Evolutionary conservation across 2,797 vertebrate genomes (phyloP).

Genomic region (Dermochelys coriacea): DNA sequence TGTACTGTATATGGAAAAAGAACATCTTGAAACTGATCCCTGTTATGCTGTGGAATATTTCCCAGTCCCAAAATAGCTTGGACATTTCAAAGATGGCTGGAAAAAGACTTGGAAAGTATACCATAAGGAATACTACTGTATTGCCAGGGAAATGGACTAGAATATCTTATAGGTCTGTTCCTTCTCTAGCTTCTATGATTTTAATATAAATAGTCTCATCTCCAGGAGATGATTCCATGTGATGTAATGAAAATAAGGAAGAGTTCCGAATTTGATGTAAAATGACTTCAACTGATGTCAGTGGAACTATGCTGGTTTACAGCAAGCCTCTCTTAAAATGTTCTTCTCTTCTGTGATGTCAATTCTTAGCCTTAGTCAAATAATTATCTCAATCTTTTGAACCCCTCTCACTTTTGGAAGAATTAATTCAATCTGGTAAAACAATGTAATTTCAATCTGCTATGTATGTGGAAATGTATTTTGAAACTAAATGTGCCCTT

Average conservation of each 20-base stretch:
- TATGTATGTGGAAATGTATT: neutral
- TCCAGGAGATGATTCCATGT: neutral
- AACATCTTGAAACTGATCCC: neutral
- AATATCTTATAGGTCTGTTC: neutral
- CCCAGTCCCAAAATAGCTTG: fast-evolving
- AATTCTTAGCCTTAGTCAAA: neutral
- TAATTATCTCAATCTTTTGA: neutral
- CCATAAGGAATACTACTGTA: neutral
- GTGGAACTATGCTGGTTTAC: conserved; percentile 20
- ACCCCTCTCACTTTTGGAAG: neutral
- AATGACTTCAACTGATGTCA: neutral
- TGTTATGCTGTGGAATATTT: neutral
- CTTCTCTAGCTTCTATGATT: neutral
- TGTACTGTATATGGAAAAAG: neutral
- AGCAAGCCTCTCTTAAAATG: neutral
- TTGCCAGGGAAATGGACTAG: neutral
- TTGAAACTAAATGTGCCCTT: neutral
- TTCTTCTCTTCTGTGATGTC: neutral
- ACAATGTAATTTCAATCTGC: neutral
- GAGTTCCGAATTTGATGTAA: conserved; percentile 26
- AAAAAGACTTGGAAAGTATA: neutral
- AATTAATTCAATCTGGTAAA: neutral
- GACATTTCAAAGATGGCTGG: neutral
- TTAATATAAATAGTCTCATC: neutral
- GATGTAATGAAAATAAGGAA: conserved; percentile 21